Percentiles rank a stretch among this genome's conserved stretches.
phyloP scores from a whole-genome alignment of 2,113 vertebrate species.

The Phalacrocorax brasilianus region DNA sequence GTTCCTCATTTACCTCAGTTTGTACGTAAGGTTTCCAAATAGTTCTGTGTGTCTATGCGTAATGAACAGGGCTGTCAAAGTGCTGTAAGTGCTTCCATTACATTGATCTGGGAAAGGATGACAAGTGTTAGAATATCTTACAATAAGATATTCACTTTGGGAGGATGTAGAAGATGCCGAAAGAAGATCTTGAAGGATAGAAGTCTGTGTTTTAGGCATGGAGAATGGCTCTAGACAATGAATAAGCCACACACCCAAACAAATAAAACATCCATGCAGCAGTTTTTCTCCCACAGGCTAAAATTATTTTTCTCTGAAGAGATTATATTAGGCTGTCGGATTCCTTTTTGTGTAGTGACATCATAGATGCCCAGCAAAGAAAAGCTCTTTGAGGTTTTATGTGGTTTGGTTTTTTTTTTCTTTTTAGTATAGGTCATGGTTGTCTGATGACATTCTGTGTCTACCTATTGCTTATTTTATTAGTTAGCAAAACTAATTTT shows the following conservation, averaged over 20 bases:
- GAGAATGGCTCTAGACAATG: not conserved
- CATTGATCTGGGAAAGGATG: not conserved
- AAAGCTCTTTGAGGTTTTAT: not conserved
- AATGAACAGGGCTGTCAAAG: not conserved
- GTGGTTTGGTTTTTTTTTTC: not conserved
- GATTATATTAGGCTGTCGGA: not conserved
- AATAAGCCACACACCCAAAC: not conserved
- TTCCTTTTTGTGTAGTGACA: slow-evolving; percentile 31
- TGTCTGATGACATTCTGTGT: not conserved
- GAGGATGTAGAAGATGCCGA: not conserved
- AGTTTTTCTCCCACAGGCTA: slow-evolving; percentile 2
- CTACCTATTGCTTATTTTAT: not conserved
- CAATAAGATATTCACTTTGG: not conserved
- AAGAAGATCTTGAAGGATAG: not conserved
- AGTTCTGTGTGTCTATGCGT: not conserved
- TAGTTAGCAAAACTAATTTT: slow-evolving; percentile 3
- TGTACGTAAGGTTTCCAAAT: not conserved
- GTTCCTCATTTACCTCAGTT: not conserved
- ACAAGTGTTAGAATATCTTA: not conserved
- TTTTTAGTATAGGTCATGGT: not conserved
- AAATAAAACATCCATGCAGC: not conserved
- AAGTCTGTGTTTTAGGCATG: not conserved
- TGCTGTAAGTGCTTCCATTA: not conserved
- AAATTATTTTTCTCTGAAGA: not conserved
- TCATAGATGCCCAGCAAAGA: not conserved